Evolutionary conservation across 2,797 vertebrate species (phyloP), one percentile per base, ranked within the genome.

Genomic region (Remorina albescens): DNA sequence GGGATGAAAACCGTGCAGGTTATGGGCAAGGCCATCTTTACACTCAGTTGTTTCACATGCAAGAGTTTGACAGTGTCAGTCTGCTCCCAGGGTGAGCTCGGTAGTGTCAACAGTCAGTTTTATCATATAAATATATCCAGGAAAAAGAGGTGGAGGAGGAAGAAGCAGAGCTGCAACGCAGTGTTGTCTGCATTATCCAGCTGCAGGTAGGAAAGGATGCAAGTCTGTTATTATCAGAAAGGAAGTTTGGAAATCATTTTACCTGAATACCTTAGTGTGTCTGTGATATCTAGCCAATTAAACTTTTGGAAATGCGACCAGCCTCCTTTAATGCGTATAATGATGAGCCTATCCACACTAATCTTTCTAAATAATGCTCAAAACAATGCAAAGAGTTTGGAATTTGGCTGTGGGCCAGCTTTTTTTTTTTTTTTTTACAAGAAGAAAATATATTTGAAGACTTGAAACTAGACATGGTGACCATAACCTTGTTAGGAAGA

Each of bases 1-100:
- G 76, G 82, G 78, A 89, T 81, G 83, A 71, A 78, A 81, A 86
- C 76, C 62, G 12, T 11, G 30, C 32, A 68, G 44, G 70, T 76
- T 84, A 42, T 26, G n/a, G 37, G 78, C 68, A 25, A 36, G 62
- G 65, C 50, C 53, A 18, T 69, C 67, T 69, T 47, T 51, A 59
- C 39, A 12, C 41, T 62, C 8, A n/a, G 46, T 32, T 2, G 53
- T 54, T 80, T 80, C 72, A 62, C 78, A 79, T 51, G 80, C 54
- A 15, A 71, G 37, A 7, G 13, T 67, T 7, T 30, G 6, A 42
- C 47, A 16, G 56, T 6, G 65, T 37, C 47, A 19, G 54, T 37
- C 66, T 49, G 42, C 63, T 79, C 70, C 36, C 32, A 25, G 23
- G 0, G 34, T 74, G 81, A 86, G 71, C 78, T 55, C 73, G 0